Evolutionary conservation across 2,888 invertebrate genomes (phyloP), one percentile per base, ranked within the genome.

Genomic region (Orchesellides sinensis): DNA sequence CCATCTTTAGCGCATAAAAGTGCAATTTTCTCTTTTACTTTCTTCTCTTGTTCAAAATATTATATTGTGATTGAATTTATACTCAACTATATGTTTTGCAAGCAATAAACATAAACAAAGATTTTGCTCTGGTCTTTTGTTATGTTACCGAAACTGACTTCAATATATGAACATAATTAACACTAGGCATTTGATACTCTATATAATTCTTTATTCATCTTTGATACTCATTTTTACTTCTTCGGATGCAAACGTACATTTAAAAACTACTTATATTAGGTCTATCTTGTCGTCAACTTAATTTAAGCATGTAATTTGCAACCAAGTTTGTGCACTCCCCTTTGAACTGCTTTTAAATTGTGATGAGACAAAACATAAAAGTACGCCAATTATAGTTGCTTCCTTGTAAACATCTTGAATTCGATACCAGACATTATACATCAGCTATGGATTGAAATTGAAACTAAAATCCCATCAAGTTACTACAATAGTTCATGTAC

Each of bases 131-230:
- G 17, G n/a, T 32, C 32, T 35, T 65, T 65, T 40, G 40, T 45
- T 40, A 45, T 40, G 65, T 45, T 65, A 45, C 40, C 65, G 45
- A 65, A 40, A 65, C 65, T 65, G 65, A 45, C 40, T 59, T 27
- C 32, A 19, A 10, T 17, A 1, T 21, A 19, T n/a, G n/a, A n/a
- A n/a, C n/a, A n/a, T n/a, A n/a, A n/a, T n/a, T n/a, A n/a, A n/a
- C n/a, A n/a, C n/a, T n/a, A n/a, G n/a, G n/a, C n/a, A n/a, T n/a
- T n/a, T n/a, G n/a, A n/a, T n/a, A n/a, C n/a, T n/a, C n/a, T n/a
- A n/a, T n/a, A n/a, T n/a, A n/a, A n/a, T n/a, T n/a, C n/a, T 40
- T 10, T 40, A 10, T 40, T 14, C 40, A 40, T 5, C 40, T 2
- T n/a, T 5, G 10, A 40, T 10, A 17, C 19, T 10, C 4, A 52